Base-by-base conservation (phyloP, 2,113 vertebrate genomes). In the Oreotrochilus melanogaster region DNA sequence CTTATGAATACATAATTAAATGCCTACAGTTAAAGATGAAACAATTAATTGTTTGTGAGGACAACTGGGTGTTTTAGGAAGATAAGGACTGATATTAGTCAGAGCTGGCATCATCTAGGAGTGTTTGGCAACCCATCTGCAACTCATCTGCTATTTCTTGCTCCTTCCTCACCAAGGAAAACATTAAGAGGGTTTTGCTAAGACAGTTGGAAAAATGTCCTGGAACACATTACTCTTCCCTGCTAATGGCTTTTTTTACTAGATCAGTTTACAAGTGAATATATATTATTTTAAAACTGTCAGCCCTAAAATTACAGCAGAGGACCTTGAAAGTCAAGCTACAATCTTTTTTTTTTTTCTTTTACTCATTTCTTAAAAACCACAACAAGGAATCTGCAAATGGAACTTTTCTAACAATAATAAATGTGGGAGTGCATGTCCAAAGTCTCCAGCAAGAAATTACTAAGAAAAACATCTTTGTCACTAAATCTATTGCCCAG, bases 11-110 rank as follows among this genome's bases (percentile, higher is more conserved):
- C 33, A 60, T 50, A 86, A 73, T 54, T 78, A 73, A 74, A 89
- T 60, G 56, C 16, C 45, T 73, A 74, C 31, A 61, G 66, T 86
- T 86, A 82, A 31, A 65, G 56, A 82, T 70, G 50, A 86, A 93
- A 93, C 75, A 70, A 89, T 87, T 87, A 87, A 75, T 89, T 93
- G 67, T 80, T 84, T 91, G 66, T 42, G 35, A 92, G 85, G 51
- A 95, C 71, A 93, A 78, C 1, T 86, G 61, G 39, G 56, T 82
- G 31, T 64, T 93, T 92, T 74, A 70, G 57, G 39, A 89, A 93
- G 84, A 86, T 86, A 93, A 81, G 71, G 66, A 45, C 45, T 86
- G 66, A 50, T 73, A 69, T 86, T 93, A 95, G 80, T 95, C 92
- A 89, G 85, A 92, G 80, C 45, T 93, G 92, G 85, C 88, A 88